These are phyloP conservation scores for Hoplostethus atlanticus DNA, from an alignment of 2,797 vertebrate genomes.

Conservation along the genomic window DNA sequence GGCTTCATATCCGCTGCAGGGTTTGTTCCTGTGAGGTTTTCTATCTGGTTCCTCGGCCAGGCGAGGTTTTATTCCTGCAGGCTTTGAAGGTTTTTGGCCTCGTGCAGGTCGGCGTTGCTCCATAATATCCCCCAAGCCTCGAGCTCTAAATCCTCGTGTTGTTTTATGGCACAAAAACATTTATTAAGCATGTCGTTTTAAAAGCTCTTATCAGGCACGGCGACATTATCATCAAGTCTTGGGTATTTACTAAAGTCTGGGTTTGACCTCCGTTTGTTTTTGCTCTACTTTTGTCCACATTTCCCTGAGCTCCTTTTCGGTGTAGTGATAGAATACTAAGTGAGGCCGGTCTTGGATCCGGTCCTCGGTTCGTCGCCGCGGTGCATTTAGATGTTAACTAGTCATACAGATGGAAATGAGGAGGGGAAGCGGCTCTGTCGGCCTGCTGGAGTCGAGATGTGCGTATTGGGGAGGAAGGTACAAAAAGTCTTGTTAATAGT, in stretches of 20 bases:
- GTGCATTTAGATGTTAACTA: constrained; percentile 88
- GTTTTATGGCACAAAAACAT: constrained; percentile 16
- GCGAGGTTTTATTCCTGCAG: not conserved
- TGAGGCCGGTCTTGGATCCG: constrained; percentile 80
- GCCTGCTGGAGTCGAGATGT: constrained; percentile 74
- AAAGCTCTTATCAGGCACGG: not conserved
- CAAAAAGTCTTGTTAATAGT: constrained; percentile 83
- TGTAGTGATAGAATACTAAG: constrained; percentile 82
- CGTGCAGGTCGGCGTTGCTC: constrained; percentile 36
- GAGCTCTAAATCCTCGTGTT: constrained; percentile 14
- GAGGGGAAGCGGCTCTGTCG: constrained; percentile 80
- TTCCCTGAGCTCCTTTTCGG: constrained; percentile 61
- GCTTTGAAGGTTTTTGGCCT: constrained; percentile 26
- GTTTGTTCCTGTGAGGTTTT: not conserved
- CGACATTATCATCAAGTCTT: not conserved
- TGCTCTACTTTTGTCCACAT: constrained; percentile 62
- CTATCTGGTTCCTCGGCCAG: not conserved
- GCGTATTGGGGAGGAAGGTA: constrained; percentile 72
- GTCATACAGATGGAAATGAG: constrained; percentile 88
- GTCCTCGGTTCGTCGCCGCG: constrained; percentile 80
- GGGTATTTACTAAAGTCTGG: constrained; percentile 3
- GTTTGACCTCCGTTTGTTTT: constrained; percentile 54
- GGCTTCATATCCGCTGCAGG: not conserved
- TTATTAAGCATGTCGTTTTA: not conserved
- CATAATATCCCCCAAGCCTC: constrained; percentile 37